Evolutionary conservation across 2,797 vertebrate genomes (phyloP).

Genomic region (Tangara arthus): DNA sequence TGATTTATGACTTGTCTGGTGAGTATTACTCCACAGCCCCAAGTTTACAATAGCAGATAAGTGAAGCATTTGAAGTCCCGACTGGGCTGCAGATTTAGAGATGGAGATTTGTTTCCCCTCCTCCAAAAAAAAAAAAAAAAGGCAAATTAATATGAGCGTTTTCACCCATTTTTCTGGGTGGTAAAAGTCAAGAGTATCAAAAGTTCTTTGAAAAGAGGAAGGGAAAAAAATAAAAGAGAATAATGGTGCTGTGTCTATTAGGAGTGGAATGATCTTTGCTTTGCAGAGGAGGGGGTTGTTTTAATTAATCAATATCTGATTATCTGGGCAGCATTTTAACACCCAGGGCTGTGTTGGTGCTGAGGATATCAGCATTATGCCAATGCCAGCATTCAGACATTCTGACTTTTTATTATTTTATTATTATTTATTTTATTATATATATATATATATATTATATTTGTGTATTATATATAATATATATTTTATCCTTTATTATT

Average conservation of each 20-base stretch:
- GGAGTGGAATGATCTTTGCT: background rate
- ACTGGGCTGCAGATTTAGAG: constrained; percentile 57
- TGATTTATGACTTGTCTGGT: constrained; percentile 91
- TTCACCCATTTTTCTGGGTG: constrained; percentile 9
- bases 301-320: background rate
- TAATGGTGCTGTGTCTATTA: background rate
- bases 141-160: constrained; percentile 49
- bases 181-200: background rate
- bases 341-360: background rate
- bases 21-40: constrained; percentile 81
- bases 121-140: background rate
- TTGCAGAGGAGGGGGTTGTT: background rate
- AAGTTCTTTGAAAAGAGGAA: background rate
- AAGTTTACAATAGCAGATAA: constrained; percentile 83
- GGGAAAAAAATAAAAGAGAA: background rate
- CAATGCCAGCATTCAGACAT: background rate
- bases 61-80: constrained; percentile 78
- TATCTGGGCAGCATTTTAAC: background rate
- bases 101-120: constrained; percentile 46
- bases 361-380: no score
- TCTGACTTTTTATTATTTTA: background rate
- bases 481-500: no score
- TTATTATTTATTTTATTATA: no score
- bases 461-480: no score
- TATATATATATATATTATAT: no score